Base-by-base conservation (phyloP, 2,797 vertebrate genomes). In the Argentina silus region DNA sequence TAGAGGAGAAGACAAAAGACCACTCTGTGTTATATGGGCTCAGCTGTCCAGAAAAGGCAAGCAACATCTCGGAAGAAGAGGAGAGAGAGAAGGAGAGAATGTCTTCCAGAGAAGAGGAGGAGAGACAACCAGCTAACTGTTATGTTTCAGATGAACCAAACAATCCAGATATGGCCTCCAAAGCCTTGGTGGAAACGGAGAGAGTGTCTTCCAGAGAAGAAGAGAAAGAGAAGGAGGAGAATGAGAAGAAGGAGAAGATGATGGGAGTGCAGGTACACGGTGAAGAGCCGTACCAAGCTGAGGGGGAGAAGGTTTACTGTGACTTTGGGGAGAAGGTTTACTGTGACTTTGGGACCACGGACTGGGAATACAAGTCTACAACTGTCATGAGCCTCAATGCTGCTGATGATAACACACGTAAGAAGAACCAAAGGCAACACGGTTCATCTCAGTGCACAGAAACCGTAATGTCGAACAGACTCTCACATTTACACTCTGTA, bases 131-230 rank as follows among this genome's bases (percentile, higher is more conserved):
- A 36, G 27, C 27, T 36, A 36, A 36, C 27, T 36, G 27, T 36
- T 36, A 36, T 36, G 27, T 36, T 36, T 36, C 27, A 36, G 27
- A 36, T 36, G 27, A 36, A 36, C 1, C 60, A 76, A 69, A 72
- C 21, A 56, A 11, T 0, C 50, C 8, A 3, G 65, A 67, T n/a
- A 43, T 68, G 14, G 11, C 51, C 8, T 19, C 68, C 44, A 48
- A 70, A 69, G 64, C 43, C 27, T 23, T 47, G 36, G 63, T 56
- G 8, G 19, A 75, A 64, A 77, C 62, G 42, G 51, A 76, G 15
- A 11, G 74, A 21, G n/a, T 2, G 19, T 19, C 36, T 48, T 1
- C 7, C 19, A 15, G 6, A 72, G n/a, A 56, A 72, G n/a, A 56
- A 56, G 27, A 36, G 27, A 36, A 4, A 36, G 27, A 36, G 2